phyloP scores from a whole-genome alignment of 2,113 vertebrate species.

The Melanerpes formicivorus region DNA sequence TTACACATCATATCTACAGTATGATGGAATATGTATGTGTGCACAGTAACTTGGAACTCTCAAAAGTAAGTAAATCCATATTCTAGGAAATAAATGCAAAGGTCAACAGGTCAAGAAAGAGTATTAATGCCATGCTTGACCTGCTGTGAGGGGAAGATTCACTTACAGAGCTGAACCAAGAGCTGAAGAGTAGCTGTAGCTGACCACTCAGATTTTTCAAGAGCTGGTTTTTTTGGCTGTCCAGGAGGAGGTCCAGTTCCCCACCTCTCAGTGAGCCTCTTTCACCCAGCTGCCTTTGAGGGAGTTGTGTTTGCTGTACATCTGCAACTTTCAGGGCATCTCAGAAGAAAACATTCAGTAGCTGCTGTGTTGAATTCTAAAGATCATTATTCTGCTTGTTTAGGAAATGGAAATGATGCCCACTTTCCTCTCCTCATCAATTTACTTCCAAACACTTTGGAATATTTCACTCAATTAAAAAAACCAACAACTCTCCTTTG shows the following conservation, averaged over 20 bases:
- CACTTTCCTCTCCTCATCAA: background rate
- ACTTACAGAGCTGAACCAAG: background rate
- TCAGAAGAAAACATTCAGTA: slow-evolving; percentile 18
- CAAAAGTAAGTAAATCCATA: background rate
- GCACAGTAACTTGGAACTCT: background rate
- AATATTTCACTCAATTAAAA: background rate
- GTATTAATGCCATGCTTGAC: background rate
- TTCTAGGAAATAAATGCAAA: background rate
- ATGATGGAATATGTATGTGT: background rate
- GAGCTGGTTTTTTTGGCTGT: slow-evolving; percentile 11
- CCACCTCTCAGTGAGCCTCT: background rate
- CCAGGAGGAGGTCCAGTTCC: slow-evolving; percentile 1
- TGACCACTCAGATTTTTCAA: background rate
- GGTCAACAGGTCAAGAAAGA: background rate
- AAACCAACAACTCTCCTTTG: background rate
- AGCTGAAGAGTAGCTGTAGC: background rate
- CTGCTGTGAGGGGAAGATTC: background rate
- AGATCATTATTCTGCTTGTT: slow-evolving; percentile 37
- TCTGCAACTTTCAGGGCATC: background rate
- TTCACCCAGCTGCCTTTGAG: slow-evolving; percentile 4
- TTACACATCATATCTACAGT: background rate
- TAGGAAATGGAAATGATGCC: slow-evolving; percentile 12
- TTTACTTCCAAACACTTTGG: background rate
- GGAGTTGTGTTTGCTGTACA: slow-evolving; percentile 4
- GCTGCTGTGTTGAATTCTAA: slow-evolving; percentile 5